A percentile compares a stretch with the other conserved stretches of the same genome.
phyloP scores from a whole-genome alignment of 2,113 vertebrate species.

The Mustelus asterias region DNA sequence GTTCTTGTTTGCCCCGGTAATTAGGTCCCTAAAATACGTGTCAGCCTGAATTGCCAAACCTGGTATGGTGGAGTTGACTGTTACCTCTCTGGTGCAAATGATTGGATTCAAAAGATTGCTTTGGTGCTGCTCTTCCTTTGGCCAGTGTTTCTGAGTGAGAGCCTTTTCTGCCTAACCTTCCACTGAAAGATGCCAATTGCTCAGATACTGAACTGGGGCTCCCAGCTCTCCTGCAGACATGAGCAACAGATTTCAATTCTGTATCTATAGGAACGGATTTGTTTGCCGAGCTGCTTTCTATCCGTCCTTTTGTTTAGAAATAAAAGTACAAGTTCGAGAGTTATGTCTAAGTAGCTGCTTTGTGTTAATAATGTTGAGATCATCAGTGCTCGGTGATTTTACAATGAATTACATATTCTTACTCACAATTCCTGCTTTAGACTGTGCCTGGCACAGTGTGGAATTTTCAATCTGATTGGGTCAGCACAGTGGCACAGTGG shows the following conservation, averaged over 20 bases:
- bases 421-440: neutral
- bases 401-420: neutral
- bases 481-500: too few relatives aligned
- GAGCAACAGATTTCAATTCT: neutral
- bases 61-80: neutral
- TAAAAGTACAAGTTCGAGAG: neutral
- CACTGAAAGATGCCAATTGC: neutral
- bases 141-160: neutral
- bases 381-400: too few relatives aligned
- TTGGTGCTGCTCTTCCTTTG: neutral
- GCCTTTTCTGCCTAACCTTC: neutral
- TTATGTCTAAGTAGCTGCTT: neutral
- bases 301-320: neutral
- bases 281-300: neutral
- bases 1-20: neutral
- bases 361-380: too few relatives aligned
- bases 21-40: neutral
- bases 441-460: neutral
- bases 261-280: neutral
- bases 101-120: neutral
- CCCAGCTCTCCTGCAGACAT: neutral
- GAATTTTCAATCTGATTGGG: neutral
- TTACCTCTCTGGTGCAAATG: neutral
- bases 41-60: neutral
- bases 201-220: neutral